A percentile compares a stretch with the other conserved stretches of the same genome.
Conservation (phyloP, 1,140 invertebrate genomes). For the Meloidogyne floridensis region DNA sequence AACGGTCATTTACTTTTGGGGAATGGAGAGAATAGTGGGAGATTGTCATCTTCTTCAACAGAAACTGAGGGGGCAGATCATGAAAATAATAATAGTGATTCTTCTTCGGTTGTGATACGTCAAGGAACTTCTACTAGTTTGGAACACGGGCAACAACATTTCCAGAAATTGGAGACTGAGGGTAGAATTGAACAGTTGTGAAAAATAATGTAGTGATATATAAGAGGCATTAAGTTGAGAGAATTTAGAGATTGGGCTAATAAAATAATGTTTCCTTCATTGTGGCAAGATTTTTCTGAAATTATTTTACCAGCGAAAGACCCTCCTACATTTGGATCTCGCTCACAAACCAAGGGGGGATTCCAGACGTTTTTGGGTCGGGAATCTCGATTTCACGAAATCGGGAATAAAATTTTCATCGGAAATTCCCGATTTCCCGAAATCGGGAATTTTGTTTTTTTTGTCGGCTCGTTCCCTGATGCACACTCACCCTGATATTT, state of each 20-base stretch:
- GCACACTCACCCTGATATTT: no score
- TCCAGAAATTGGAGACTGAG: not conserved
- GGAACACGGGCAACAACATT: not conserved
- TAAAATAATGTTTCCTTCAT: no score
- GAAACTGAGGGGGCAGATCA: constrained; percentile 12
- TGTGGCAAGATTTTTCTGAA: no score
- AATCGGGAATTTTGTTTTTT: no score
- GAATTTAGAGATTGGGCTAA: not conserved
- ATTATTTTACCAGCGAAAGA: no score
- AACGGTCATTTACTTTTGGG: not conserved
- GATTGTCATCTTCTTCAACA: not conserved
- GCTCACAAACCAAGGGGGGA: no score
- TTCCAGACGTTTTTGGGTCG: no score
- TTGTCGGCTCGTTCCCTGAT: no score
- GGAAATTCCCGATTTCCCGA: no score
- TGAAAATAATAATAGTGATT: constrained; percentile 6
- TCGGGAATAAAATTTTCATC: no score
- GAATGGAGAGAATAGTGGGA: not conserved
- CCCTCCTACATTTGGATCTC: no score
- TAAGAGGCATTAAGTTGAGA: not conserved
- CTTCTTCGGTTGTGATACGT: constrained; percentile 14
- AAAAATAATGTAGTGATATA: not conserved
- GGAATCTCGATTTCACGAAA: no score
- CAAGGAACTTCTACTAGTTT: not conserved
- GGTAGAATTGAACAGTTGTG: not conserved